These are phyloP conservation scores for Triops cancriformis DNA, from an alignment of 1,140 invertebrate genomes.

Conservation along the genomic window DNA sequence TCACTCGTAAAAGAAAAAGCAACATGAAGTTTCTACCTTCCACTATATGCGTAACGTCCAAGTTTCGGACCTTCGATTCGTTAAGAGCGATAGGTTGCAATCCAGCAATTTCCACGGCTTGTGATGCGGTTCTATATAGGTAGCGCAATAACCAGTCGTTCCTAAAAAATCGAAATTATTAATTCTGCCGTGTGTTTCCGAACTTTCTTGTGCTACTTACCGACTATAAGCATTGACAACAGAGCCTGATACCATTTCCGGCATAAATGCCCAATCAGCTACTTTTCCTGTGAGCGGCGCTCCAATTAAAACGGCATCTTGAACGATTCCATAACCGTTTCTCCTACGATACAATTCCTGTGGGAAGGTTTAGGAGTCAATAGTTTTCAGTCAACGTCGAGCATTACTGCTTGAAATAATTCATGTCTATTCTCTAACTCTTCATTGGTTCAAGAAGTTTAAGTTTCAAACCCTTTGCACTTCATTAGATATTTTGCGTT, in stretches of 20 bases:
- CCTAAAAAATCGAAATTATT: slow-evolving; percentile 35
- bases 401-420: slow-evolving; percentile 17
- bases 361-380: slow-evolving; percentile 23
- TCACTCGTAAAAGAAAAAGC: not conserved
- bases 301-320: slow-evolving; percentile 61
- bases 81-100: slow-evolving; percentile 49
- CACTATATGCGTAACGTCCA: slow-evolving; percentile 52
- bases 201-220: slow-evolving; percentile 34
- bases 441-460: too few species aligned
- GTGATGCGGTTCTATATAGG: slow-evolving; percentile 54
- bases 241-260: slow-evolving; percentile 51
- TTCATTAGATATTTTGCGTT: not conserved
- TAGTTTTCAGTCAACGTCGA: not conserved
- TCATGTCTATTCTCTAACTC: not conserved
- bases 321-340: slow-evolving; percentile 53
- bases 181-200: not conserved
- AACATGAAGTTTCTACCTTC: slow-evolving; percentile 37
- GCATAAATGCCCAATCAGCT: slow-evolving; percentile 48
- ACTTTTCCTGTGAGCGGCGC: slow-evolving; percentile 52
- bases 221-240: slow-evolving; percentile 59
- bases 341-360: slow-evolving; percentile 48
- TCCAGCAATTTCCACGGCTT: slow-evolving; percentile 50
- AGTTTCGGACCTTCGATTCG: slow-evolving; percentile 49
- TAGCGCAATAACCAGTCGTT: slow-evolving; percentile 61
- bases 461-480: too few species aligned